phyloP scores from a whole-genome alignment of 2,797 vertebrate species.

The Tamandua tetradactyla region DNA sequence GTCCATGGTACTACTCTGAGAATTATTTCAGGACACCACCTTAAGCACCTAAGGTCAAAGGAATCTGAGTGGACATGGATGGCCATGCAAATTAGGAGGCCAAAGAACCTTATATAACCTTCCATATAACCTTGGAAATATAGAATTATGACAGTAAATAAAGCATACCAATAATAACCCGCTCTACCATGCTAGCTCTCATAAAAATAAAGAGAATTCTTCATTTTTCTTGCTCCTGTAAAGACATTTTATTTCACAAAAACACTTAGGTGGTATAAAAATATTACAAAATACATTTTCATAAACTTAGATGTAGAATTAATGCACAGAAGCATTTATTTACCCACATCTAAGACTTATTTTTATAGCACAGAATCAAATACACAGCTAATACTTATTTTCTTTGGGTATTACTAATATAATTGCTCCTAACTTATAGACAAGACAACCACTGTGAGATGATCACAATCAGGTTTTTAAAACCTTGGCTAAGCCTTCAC shows the following conservation, averaged over 20 bases:
- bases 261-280: slow-evolving; percentile 1
- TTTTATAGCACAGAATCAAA: slow-evolving; percentile 36
- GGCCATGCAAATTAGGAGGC: background rate
- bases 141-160: background rate
- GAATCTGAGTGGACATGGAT: background rate
- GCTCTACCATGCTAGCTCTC: background rate
- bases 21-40: background rate
- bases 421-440: background rate
- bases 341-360: background rate
- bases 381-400: background rate
- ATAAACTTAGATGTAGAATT: background rate
- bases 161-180: background rate
- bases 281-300: background rate
- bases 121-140: too few species aligned
- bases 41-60: slow-evolving; percentile 14
- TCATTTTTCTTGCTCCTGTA: background rate
- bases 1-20: background rate
- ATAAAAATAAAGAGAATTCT: background rate
- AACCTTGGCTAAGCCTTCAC: background rate
- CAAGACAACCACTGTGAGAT: background rate
- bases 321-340: background rate
- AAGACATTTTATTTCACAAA: slow-evolving; percentile 17
- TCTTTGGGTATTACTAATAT: background rate
- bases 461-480: background rate
- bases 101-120: background rate